phyloP scores from a whole-genome alignment of 2,888 invertebrate species.

The Nemapogon koenigi region DNA sequence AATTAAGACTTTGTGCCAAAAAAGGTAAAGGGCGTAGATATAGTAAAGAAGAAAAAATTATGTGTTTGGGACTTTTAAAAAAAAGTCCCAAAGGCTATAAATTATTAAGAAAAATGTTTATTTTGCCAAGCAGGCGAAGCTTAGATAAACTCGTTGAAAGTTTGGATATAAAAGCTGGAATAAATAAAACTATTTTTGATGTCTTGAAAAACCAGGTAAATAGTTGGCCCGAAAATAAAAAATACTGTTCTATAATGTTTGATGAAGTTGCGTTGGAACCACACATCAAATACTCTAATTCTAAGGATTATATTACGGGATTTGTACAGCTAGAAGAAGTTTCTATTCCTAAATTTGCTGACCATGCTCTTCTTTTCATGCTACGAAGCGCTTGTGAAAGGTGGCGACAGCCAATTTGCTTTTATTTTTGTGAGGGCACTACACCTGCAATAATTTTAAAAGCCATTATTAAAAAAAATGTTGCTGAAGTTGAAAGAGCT shows the following conservation, averaged over 20 bases:
- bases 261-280: conserved; percentile 18
- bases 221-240: conserved; percentile 13
- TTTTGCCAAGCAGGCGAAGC: background rate
- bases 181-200: background rate
- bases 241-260: conserved; percentile 18
- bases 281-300: conserved; percentile 15
- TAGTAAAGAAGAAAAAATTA: background rate
- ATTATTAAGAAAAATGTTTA: conserved; percentile 1
- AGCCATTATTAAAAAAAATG: background rate
- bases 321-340: too few relatives aligned
- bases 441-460: conserved; percentile 8
- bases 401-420: conserved; percentile 17
- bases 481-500: background rate
- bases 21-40: background rate
- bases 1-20: background rate
- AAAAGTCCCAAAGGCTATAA: conserved; percentile 1
- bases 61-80: background rate
- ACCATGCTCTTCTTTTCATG: conserved; percentile 21
- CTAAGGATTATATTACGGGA: conserved; percentile 15
- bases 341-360: too few relatives aligned
- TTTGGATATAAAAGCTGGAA: background rate
- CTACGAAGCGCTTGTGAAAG: conserved; percentile 15
- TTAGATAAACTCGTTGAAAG: background rate
- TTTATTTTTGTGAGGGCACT: conserved; percentile 20
- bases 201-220: conserved; percentile 4